Conservation (phyloP, 2,888 invertebrate species). For the Argynnis bischoffii region DNA sequence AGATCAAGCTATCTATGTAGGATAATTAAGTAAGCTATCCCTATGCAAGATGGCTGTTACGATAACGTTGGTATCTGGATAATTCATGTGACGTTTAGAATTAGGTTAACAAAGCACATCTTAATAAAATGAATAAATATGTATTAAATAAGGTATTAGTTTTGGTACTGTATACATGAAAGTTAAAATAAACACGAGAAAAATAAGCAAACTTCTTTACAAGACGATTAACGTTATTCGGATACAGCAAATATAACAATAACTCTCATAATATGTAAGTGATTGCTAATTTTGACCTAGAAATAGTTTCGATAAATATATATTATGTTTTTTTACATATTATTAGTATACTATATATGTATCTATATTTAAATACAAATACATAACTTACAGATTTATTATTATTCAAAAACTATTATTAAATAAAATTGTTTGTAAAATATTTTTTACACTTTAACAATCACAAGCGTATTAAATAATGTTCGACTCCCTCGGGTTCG, state of each 20-base stretch:
- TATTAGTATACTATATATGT: not conserved
- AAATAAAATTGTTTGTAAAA: too few relatives aligned
- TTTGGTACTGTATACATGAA: not conserved
- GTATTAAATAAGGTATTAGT: not conserved
- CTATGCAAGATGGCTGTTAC: too few relatives aligned
- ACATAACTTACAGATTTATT: too few relatives aligned
- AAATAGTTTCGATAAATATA: not conserved
- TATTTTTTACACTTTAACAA: too few relatives aligned
- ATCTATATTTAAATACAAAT: not conserved
- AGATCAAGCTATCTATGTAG: too few relatives aligned
- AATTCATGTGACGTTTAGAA: too few relatives aligned
- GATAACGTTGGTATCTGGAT: too few relatives aligned
- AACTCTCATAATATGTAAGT: not conserved
- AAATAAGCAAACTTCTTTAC: not conserved
- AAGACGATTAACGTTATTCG: not conserved
- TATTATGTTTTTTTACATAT: not conserved
- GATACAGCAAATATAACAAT: slow-evolving; percentile 6
- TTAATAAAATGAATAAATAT: not conserved
- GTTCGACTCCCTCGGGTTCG: too few relatives aligned
- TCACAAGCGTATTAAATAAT: too few relatives aligned
- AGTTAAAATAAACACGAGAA: not conserved
- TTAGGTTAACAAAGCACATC: too few relatives aligned
- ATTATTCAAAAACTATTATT: too few relatives aligned
- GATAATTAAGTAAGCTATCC: too few relatives aligned
- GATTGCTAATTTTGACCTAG: not conserved